Evolutionary conservation across 2,888 invertebrate species (phyloP), one percentile per base, ranked within the genome.

Genomic region (Bimastos eiseni): DNA sequence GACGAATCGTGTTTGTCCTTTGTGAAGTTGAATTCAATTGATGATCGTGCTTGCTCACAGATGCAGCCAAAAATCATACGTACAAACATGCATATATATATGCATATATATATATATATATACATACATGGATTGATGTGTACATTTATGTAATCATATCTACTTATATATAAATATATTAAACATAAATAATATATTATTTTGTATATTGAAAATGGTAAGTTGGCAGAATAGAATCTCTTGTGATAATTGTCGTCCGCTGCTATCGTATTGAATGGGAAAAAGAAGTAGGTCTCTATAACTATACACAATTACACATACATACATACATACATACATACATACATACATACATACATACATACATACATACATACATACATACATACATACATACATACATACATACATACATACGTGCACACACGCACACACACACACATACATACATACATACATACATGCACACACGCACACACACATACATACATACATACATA

Each of bases 251-350:
- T n/a, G n/a, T n/a, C n/a, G n/a, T n/a, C n/a, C n/a, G n/a, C n/a
- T n/a, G n/a, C n/a, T n/a, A n/a, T n/a, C n/a, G 19, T 44, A 44
- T 17, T 3, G 19, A 5, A 19, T 15, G 5, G 38, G 38, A 5
- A 44, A 3, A 44, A 2, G 19, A 13, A 44, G 11, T 17, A 3
- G 19, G 2, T 2, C 15, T 44, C 11, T 19, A 44, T 44, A 44
- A 19, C 2, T 44, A 44, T 30, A 55, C 21, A 70, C 13, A 70
- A 4, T n/a, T n/a, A 70, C 17, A 11, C 30, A 70, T n/a, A 11
- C 70, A 70, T 70, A 70, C 70, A n/a, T 70, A 70, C 70, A n/a
- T 70, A 70, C 70, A 70, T n/a, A n/a, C n/a, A 70, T 55, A 24
- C 30, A 55, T 30, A 55, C 55, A 55, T 24, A 55, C 24, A 55